A percentile compares a stretch with the other conserved stretches of the same genome.
These are phyloP conservation scores for Orthosia gracilis DNA, from an alignment of 2,888 invertebrate species.

Conservation along the genomic window DNA sequence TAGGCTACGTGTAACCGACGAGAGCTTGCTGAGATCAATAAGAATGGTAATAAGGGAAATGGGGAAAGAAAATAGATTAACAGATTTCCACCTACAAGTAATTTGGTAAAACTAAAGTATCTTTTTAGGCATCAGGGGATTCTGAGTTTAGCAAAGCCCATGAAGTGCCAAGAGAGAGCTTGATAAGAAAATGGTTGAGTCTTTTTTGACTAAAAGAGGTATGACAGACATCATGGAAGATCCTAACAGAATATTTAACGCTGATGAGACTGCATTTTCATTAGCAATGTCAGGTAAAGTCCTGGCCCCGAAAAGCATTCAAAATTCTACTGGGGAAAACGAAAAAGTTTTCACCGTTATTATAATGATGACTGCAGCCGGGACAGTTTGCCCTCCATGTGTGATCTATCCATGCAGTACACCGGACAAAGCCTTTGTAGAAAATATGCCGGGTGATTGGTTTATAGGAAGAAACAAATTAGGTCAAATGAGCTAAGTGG, in stretches of 20 bases:
- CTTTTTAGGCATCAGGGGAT: background rate
- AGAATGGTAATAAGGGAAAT: background rate
- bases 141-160: background rate
- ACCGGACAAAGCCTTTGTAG: background rate
- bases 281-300: background rate
- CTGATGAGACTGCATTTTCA: constrained; percentile 9
- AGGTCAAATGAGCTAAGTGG: background rate
- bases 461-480: background rate
- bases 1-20: background rate
- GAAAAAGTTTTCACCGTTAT: background rate
- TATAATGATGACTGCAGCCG: background rate
- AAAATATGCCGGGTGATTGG: background rate
- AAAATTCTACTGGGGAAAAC: background rate
- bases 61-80: background rate
- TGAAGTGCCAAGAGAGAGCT: background rate
- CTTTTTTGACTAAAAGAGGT: constrained; percentile 2
- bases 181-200: background rate
- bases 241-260: constrained; percentile 9
- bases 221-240: background rate
- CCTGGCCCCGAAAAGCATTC: background rate
- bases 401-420: background rate
- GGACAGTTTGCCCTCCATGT: constrained; percentile 4
- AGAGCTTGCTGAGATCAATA: background rate
- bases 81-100: too few species aligned
- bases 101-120: background rate